A percentile compares a stretch with the other conserved stretches of the same genome.
Evolutionary conservation across 2,888 invertebrate species (phyloP).

Genomic region (Hyles lineata): DNA sequence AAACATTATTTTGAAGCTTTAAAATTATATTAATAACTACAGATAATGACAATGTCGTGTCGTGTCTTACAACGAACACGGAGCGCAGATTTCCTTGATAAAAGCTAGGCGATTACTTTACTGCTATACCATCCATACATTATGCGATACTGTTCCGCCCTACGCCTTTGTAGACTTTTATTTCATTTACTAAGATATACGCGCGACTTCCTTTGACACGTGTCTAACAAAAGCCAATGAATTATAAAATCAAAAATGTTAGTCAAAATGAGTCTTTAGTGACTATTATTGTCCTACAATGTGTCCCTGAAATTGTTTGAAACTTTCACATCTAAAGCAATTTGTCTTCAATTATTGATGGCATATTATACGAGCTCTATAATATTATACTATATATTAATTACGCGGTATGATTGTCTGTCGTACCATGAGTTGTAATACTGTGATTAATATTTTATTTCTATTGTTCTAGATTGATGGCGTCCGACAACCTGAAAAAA

Average conservation of each 20-base stretch:
- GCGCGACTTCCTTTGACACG: not conserved
- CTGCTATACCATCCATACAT: slow-evolving; percentile 27
- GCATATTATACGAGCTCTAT: too few relatives aligned
- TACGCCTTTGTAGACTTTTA: slow-evolving; percentile 1
- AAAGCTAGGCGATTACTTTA: slow-evolving; percentile 25
- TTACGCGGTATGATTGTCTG: too few relatives aligned
- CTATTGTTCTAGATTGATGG: slow-evolving; percentile 69
- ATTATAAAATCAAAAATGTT: too few relatives aligned
- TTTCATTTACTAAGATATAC: not conserved
- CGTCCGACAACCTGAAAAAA: slow-evolving; percentile 51
- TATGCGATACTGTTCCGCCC: slow-evolving; percentile 19
- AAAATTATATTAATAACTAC: too few relatives aligned
- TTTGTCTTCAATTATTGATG: too few relatives aligned
- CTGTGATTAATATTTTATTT: slow-evolving; percentile 36
- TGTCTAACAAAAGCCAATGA: not conserved
- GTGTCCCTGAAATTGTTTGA: too few relatives aligned
- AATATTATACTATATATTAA: too few relatives aligned
- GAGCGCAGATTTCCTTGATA: slow-evolving; percentile 1
- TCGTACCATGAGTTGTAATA: too few relatives aligned
- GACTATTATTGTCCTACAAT: too few relatives aligned
- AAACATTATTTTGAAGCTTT: too few relatives aligned
- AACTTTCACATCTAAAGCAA: too few relatives aligned
- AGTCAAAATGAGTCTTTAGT: too few relatives aligned
- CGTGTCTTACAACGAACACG: not conserved
- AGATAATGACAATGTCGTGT: not conserved